phyloP scores from a whole-genome alignment of 1,140 invertebrate species.

The Danaus plexippus region DNA sequence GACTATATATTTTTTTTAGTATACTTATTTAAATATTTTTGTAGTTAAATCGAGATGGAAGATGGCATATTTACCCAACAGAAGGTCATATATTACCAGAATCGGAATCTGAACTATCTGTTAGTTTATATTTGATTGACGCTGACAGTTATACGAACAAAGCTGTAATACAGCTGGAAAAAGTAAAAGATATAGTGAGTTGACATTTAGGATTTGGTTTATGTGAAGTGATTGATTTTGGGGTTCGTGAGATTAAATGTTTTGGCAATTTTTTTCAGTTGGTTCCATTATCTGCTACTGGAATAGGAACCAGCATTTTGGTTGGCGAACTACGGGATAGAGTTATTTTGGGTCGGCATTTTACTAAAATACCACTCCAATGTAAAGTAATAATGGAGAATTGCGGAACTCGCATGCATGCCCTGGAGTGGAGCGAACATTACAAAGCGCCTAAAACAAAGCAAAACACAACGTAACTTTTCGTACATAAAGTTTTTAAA shows the following conservation, averaged over 20 bases:
- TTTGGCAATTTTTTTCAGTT: conserved; percentile 39
- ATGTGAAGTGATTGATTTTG: too few species aligned
- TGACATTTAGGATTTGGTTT: neutral
- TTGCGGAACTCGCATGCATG: conserved; percentile 50
- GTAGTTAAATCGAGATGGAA: conserved; percentile 49
- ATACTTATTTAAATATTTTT: conserved; percentile 1
- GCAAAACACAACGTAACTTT: conserved; percentile 32
- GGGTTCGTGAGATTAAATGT: too few species aligned
- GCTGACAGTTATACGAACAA: conserved; percentile 55
- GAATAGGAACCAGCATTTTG: conserved; percentile 56
- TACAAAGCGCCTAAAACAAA: conserved; percentile 58
- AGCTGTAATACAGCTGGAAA: conserved; percentile 56
- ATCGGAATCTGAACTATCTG: conserved; percentile 41
- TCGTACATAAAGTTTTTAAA: conserved; percentile 17
- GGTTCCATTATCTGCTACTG: conserved; percentile 53
- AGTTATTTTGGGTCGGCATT: conserved; percentile 52
- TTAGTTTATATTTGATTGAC: conserved; percentile 48
- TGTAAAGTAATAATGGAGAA: conserved; percentile 56
- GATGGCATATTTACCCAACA: conserved; percentile 49
- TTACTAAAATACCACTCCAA: conserved; percentile 53
- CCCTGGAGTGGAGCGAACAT: conserved; percentile 56
- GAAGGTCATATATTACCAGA: conserved; percentile 50
- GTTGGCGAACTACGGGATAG: conserved; percentile 46
- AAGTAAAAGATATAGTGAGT: conserved; percentile 62
- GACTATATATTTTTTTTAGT: too few species aligned